These are phyloP conservation scores for Chloebia gouldiae DNA, from an alignment of 2,113 vertebrate species.

Conservation along the genomic window DNA sequence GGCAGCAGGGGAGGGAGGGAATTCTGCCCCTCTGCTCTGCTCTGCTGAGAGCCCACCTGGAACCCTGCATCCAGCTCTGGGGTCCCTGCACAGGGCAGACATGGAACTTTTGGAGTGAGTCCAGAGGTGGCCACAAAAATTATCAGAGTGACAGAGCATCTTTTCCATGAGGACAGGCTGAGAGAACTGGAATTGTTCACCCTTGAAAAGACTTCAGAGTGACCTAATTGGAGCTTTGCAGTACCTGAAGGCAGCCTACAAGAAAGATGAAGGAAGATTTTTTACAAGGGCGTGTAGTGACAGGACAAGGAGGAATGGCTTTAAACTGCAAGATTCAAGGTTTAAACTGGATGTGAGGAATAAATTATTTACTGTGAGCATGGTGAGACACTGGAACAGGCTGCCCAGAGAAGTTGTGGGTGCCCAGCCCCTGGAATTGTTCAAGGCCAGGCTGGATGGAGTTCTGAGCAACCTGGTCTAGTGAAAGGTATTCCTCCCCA, in stretches of 20 bases:
- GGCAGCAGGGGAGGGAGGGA: not conserved
- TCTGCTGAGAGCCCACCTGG: not conserved
- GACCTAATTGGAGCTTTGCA: not conserved
- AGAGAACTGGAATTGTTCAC: not conserved
- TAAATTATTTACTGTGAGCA: too few species aligned
- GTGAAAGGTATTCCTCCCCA: not conserved
- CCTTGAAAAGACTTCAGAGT: not conserved
- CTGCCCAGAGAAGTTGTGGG: too few species aligned
- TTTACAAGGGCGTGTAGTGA: not conserved
- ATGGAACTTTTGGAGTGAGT: rapidly evolving
- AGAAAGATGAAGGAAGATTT: not conserved
- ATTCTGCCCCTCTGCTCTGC: not conserved
- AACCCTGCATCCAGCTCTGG: not conserved
- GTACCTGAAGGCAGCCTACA: not conserved
- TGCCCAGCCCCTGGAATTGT: not conserved
- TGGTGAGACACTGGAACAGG: too few species aligned
- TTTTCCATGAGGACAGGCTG: not conserved
- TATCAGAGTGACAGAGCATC: not conserved
- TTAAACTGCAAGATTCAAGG: not conserved
- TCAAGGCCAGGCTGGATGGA: not conserved
- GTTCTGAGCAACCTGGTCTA: not conserved
- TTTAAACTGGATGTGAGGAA: not conserved
- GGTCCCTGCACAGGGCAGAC: not conserved
- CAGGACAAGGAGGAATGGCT: not conserved
- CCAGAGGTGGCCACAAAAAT: not conserved